phyloP scores from a whole-genome alignment of 2,888 invertebrate species.

The Pegoplata infirma region DNA sequence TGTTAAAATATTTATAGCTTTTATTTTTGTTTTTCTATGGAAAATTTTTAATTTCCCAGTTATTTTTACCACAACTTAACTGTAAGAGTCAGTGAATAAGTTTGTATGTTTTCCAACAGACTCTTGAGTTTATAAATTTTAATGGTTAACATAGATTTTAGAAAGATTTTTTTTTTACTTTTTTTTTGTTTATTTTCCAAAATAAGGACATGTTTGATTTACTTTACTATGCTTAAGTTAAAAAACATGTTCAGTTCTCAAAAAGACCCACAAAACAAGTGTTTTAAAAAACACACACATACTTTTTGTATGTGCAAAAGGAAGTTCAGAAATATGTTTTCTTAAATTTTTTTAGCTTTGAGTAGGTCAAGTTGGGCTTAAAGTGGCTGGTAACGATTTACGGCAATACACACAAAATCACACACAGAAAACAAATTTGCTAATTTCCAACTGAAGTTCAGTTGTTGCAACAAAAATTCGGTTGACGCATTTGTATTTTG shows the following conservation, averaged over 20 bases:
- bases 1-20: not conserved
- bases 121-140: constrained; percentile 9
- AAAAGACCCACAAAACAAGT: constrained; percentile 1
- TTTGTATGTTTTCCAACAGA: not conserved
- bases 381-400: too few species aligned
- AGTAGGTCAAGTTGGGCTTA: too few species aligned
- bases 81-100: not conserved
- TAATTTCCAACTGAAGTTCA: too few species aligned
- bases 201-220: constrained; percentile 19
- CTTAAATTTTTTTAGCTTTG: too few species aligned
- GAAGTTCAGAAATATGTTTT: not conserved
- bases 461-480: too few species aligned
- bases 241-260: constrained; percentile 8
- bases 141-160: not conserved
- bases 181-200: not conserved
- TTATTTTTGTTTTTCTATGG: not conserved
- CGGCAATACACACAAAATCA: too few species aligned
- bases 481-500: too few species aligned
- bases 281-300: not conserved
- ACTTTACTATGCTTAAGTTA: constrained; percentile 16
- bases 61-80: not conserved
- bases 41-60: not conserved
- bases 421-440: too few species aligned
- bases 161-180: not conserved
- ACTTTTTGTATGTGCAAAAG: not conserved